These are phyloP conservation scores for Ptycholaimellus sp. DNA, from an alignment of 2,888 invertebrate genomes.

Conservation along the genomic window DNA sequence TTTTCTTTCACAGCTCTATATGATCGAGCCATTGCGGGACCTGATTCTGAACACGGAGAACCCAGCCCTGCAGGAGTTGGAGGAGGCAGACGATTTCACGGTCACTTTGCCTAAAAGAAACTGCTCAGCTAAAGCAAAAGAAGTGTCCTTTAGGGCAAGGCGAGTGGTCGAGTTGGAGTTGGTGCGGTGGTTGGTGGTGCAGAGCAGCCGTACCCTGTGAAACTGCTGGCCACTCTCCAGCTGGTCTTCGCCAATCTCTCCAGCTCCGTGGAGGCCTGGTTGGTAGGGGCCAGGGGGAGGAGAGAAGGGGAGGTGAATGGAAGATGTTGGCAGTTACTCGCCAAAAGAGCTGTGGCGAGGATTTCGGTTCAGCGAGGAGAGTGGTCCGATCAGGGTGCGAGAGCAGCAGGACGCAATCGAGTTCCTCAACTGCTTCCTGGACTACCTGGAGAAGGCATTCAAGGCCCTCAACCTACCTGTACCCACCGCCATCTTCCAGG, in stretches of 20 bases:
- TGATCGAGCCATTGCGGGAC: slow-evolving; percentile 44
- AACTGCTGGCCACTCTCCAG: slow-evolving; percentile 82
- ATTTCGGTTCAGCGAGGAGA: slow-evolving; percentile 47
- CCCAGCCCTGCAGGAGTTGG: slow-evolving; percentile 54
- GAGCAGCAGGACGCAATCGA: slow-evolving; percentile 96
- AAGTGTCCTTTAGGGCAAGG: no score
- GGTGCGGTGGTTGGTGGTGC: no score
- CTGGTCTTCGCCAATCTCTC: slow-evolving; percentile 87
- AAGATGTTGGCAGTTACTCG: no score
- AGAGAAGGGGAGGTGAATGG: no score
- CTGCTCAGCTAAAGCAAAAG: no score
- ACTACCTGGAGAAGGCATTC: slow-evolving; percentile 78
- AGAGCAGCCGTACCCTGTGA: no score
- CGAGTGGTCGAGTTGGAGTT: no score
- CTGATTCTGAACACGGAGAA: slow-evolving; percentile 51
- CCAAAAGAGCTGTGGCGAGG: slow-evolving; percentile 88
- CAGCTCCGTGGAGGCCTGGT: slow-evolving; percentile 79
- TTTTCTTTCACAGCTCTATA: slow-evolving; percentile 24
- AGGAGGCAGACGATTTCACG: slow-evolving; percentile 5
- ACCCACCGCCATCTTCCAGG: slow-evolving; percentile 55
- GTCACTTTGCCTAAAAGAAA: no score
- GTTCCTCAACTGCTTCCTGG: slow-evolving; percentile 87
- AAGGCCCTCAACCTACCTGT: slow-evolving; percentile 72
- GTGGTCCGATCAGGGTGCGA: slow-evolving; percentile 82
- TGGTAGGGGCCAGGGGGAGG: no score